phyloP scores from a whole-genome alignment of 2,113 vertebrate genomes.

The Camelus dromedarius region DNA sequence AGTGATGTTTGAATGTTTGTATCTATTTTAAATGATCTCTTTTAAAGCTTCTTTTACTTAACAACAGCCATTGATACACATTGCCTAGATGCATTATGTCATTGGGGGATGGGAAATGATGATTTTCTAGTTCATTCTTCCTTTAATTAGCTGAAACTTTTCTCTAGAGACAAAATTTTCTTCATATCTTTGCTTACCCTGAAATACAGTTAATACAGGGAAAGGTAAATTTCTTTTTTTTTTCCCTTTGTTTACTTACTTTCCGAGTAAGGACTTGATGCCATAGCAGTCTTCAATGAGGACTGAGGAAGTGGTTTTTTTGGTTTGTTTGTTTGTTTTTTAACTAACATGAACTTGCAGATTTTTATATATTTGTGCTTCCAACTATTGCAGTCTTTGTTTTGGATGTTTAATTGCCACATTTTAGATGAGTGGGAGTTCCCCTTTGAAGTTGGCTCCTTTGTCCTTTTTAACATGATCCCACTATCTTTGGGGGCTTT shows the following conservation, averaged over 20 bases:
- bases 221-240: not conserved
- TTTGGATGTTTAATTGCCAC: not conserved
- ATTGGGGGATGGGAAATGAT: not conserved
- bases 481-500: not conserved
- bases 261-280: not conserved
- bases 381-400: not conserved
- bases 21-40: not conserved
- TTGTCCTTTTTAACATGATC: not conserved
- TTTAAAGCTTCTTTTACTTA: not conserved
- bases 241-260: not conserved
- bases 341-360: not conserved
- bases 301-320: not conserved
- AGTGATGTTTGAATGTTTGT: not conserved
- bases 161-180: conserved; percentile 1
- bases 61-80: not conserved
- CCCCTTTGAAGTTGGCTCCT: conserved; percentile 6
- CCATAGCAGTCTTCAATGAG: not conserved
- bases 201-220: not conserved
- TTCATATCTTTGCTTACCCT: not conserved
- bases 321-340: not conserved
- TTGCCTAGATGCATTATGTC: not conserved
- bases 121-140: not conserved
- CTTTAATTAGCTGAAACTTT: not conserved
- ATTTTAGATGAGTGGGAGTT: not conserved
- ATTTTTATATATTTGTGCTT: not conserved